These are phyloP conservation scores for Accipiter cooperii DNA, from an alignment of 2,113 vertebrate species.

Conservation along the genomic window DNA sequence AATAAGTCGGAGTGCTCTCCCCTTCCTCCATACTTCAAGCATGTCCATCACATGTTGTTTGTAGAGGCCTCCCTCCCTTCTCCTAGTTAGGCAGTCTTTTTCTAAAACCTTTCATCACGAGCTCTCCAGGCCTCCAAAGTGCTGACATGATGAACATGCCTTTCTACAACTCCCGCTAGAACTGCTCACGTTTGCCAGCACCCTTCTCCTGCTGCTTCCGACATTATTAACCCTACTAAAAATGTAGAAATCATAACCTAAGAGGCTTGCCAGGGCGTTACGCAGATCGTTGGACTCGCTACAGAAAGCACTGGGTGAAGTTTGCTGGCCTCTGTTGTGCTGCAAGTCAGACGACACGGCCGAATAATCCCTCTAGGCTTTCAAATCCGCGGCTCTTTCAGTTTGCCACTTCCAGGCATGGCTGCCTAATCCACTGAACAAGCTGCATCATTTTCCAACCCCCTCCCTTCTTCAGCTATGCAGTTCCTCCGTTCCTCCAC, in stretches of 20 bases:
- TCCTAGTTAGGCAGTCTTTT: background rate
- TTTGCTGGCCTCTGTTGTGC: background rate
- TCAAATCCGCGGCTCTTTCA: background rate
- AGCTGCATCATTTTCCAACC: constrained; percentile 28
- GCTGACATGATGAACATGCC: background rate
- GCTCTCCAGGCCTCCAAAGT: background rate
- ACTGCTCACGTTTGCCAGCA: background rate
- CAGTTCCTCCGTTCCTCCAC: background rate
- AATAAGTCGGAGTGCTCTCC: background rate
- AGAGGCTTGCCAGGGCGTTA: background rate
- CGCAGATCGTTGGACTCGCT: background rate
- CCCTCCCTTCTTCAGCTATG: background rate
- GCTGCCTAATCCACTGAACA: background rate
- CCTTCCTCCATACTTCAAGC: background rate
- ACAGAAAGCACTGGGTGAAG: background rate
- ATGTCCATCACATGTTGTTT: background rate
- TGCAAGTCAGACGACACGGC: background rate
- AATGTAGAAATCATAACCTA: background rate
- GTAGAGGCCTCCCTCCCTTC: background rate
- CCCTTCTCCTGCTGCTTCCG: background rate
- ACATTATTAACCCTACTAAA: background rate
- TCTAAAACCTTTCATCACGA: background rate
- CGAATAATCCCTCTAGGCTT: background rate
- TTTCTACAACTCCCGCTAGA: background rate
- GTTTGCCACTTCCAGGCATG: constrained; percentile 17